These are phyloP conservation scores for Chelonus formosanus DNA, from an alignment of 2,888 invertebrate genomes.

Conservation along the genomic window DNA sequence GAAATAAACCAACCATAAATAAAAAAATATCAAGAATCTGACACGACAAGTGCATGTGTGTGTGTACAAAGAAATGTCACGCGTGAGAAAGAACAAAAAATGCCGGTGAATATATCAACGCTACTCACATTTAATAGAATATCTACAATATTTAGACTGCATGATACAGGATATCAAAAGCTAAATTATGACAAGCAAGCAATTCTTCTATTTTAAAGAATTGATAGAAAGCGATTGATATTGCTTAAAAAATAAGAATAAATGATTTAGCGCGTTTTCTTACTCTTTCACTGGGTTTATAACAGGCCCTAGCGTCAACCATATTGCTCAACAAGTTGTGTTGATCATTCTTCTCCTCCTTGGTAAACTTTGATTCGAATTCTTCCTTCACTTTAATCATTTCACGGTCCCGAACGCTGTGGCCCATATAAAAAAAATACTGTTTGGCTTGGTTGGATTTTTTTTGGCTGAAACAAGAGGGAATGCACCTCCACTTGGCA, in stretches of 20 bases:
- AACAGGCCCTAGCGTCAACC: slow-evolving; percentile 64
- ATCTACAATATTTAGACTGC: background rate
- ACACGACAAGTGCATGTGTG: too few species aligned
- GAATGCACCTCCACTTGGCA: slow-evolving; percentile 16
- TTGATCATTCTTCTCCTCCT: slow-evolving; percentile 53
- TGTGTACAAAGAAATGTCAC: slow-evolving; percentile 9
- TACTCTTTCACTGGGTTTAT: slow-evolving; percentile 64
- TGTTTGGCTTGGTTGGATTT: slow-evolving; percentile 11
- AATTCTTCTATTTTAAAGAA: background rate
- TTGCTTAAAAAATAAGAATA: background rate
- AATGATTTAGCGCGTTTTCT: slow-evolving; percentile 44
- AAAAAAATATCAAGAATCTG: too few species aligned
- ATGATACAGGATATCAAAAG: slow-evolving; percentile 1
- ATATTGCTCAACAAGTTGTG: slow-evolving; percentile 60
- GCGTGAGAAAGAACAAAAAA: background rate
- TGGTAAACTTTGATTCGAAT: slow-evolving; percentile 53
- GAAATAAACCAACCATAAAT: background rate
- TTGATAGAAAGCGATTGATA: background rate
- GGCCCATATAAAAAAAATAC: slow-evolving; percentile 37
- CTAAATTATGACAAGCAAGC: slow-evolving; percentile 14
- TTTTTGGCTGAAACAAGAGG: slow-evolving; percentile 10
- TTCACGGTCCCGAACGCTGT: slow-evolving; percentile 41
- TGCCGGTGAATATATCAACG: slow-evolving; percentile 19
- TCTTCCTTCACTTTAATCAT: slow-evolving; percentile 52
- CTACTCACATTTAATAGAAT: background rate